Conservation (phyloP, 2,797 vertebrate genomes). For the Rhyacichthys aspro region DNA sequence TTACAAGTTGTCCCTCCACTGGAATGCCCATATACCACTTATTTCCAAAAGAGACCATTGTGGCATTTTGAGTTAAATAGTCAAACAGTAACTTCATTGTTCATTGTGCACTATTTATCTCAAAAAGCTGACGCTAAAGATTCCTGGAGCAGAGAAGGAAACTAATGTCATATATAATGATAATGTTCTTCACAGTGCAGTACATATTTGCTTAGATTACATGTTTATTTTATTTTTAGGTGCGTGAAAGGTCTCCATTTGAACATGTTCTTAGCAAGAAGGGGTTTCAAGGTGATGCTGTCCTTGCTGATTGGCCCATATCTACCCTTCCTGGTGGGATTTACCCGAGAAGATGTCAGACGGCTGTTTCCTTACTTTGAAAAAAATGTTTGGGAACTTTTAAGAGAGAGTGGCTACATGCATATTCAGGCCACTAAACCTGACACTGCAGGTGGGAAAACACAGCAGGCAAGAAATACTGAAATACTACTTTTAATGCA, state of each 20-base stretch:
- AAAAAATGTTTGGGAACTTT: slow-evolving; percentile 75
- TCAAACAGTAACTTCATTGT: slow-evolving; percentile 31
- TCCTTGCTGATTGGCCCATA: slow-evolving; percentile 83
- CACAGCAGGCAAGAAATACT: background rate
- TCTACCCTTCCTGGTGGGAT: slow-evolving; percentile 85
- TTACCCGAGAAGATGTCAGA: slow-evolving; percentile 82
- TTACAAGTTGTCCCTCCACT: slow-evolving; percentile 3
- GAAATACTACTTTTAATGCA: no score
- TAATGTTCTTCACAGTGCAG: background rate
- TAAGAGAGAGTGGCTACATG: slow-evolving; percentile 85
- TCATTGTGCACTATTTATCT: slow-evolving; percentile 22
- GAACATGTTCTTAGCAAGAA: slow-evolving; percentile 60
- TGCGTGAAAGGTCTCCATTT: slow-evolving; percentile 87
- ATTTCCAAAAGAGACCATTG: slow-evolving; percentile 31
- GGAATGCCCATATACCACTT: slow-evolving; percentile 18
- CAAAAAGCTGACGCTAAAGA: slow-evolving; percentile 26
- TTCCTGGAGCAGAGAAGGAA: slow-evolving; percentile 15
- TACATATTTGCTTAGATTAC: no score
- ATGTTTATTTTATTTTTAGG: slow-evolving; percentile 58
- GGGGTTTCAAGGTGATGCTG: slow-evolving; percentile 58
- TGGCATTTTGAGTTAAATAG: slow-evolving; percentile 16
- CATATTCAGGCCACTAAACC: slow-evolving; percentile 92
- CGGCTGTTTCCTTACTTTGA: slow-evolving; percentile 84
- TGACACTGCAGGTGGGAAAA: slow-evolving; percentile 84
- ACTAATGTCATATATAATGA: background rate